phyloP scores from a whole-genome alignment of 2,888 invertebrate genomes.

The Hydriomena furcata region DNA sequence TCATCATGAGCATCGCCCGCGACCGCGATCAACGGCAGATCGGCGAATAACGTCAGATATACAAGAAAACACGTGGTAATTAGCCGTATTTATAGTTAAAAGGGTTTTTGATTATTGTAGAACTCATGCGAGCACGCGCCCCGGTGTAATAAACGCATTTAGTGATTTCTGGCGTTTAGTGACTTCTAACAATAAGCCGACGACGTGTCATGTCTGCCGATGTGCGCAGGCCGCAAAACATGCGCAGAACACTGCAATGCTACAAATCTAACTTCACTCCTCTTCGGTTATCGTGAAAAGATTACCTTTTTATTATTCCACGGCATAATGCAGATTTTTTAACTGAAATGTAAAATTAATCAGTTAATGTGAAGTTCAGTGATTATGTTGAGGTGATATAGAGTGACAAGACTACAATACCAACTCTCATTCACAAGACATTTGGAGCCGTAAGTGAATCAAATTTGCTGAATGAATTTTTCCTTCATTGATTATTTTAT shows the following conservation, averaged over 20 bases:
- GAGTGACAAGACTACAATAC: neutral
- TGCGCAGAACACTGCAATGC: slow-evolving; percentile 81
- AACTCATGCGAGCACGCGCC: too few relatives aligned
- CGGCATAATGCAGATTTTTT: slow-evolving; percentile 52
- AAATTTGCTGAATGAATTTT: slow-evolving; percentile 29
- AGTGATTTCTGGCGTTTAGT: too few relatives aligned
- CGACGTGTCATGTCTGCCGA: slow-evolving; percentile 48
- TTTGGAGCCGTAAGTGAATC: slow-evolving; percentile 28
- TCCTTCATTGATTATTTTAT: slow-evolving; percentile 31
- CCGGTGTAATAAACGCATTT: too few relatives aligned
- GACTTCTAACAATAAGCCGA: too few relatives aligned
- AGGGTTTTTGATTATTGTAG: too few relatives aligned
- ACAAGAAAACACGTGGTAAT: too few relatives aligned
- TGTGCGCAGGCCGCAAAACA: slow-evolving; percentile 73
- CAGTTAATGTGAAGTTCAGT: slow-evolving; percentile 40
- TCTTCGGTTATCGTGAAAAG: slow-evolving; percentile 57
- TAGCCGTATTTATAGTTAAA: too few relatives aligned
- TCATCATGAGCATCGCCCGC: too few relatives aligned
- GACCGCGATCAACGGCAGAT: too few relatives aligned
- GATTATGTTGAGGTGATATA: slow-evolving; percentile 56
- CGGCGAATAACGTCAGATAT: too few relatives aligned
- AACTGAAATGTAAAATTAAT: slow-evolving; percentile 30
- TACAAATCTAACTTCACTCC: slow-evolving; percentile 75
- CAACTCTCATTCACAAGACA: slow-evolving; percentile 3
- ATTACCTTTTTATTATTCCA: slow-evolving; percentile 53